Base-by-base conservation (phyloP, 2,797 vertebrate species). In the Betta splendens region DNA sequence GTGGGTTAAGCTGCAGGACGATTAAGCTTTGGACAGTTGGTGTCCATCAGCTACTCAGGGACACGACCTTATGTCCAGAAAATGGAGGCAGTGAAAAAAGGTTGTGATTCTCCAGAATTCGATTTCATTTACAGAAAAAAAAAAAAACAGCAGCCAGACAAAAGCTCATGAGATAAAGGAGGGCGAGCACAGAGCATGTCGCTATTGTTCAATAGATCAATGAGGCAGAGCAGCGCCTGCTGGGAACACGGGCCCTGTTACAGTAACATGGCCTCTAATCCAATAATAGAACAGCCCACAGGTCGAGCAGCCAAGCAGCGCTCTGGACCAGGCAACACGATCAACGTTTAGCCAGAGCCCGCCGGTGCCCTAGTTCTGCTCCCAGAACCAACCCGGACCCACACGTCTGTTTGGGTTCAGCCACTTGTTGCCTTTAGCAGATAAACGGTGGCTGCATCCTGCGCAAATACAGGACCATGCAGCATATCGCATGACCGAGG, bases 191-290 rank as follows among this genome's bases (percentile, higher is more conserved):
- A 71, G 64, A 80, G 81, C 82, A 70, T 75, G 75, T 54, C 77
- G 77, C 74, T 50, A 69, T 85, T 78, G 64, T 81, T 87, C 56
- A 68, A 79, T 66, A 79, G 79, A 85, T 90, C 85, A 83, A 80
- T 84, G 79, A 79, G 62, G 71, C 69, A 72, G 46, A 72, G 71
- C 53, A 11, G 32, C 54, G 77, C 60, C 83, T 83, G 73, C 80
- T 77, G 85, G 85, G 83, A 87, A 88, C 65, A 59, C 66, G 68
- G 81, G 50, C 75, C 69, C 67, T 59, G 74, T 87, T 83, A 83
- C 88, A 78, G 86, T 81, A 87, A 86, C 80, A 75, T 67, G 74
- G 67, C 78, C 70, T 81, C 69, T 77, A 80, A 78, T 81, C 75
- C 79, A 86, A 86, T 84, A 82, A 79, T 73, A 82, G 77, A 72